Evolutionary conservation across 2,888 invertebrate genomes (phyloP).

Genomic region (Epicampocera succincta): DNA sequence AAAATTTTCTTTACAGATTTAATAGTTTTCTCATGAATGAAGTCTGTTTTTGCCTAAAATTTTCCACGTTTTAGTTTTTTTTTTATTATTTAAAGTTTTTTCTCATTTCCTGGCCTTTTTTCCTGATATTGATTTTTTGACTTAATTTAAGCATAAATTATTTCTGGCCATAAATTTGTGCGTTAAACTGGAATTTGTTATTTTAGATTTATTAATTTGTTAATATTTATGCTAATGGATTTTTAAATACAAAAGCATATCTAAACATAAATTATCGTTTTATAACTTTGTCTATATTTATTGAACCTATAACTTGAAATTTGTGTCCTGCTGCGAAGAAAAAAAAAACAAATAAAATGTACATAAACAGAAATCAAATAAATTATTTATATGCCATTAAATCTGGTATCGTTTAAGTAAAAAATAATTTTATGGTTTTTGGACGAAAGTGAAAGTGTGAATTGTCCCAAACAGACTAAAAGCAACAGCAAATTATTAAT

Average conservation of each 20-base stretch:
- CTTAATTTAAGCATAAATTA: slow-evolving; percentile 34
- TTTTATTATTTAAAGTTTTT: too few species aligned
- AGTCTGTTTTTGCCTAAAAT: too few species aligned
- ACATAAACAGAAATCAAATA: slow-evolving; percentile 31
- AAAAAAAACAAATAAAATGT: neutral
- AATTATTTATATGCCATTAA: slow-evolving; percentile 44
- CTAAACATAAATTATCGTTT: slow-evolving; percentile 55
- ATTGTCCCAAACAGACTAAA: neutral
- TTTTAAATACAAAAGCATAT: slow-evolving; percentile 37
- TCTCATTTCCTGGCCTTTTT: too few species aligned
- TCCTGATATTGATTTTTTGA: slow-evolving; percentile 25
- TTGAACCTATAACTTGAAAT: slow-evolving; percentile 29
- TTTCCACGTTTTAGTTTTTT: too few species aligned
- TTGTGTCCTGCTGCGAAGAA: neutral
- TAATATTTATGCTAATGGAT: slow-evolving; percentile 56
- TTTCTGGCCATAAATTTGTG: slow-evolving; percentile 41
- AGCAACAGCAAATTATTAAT: too few species aligned
- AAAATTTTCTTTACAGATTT: too few species aligned
- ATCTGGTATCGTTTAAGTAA: neutral
- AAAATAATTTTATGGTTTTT: neutral
- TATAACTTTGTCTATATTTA: slow-evolving; percentile 29
- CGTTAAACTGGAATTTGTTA: slow-evolving; percentile 40
- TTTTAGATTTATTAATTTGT: slow-evolving; percentile 59
- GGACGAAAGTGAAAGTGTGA: neutral
- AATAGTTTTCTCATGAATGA: too few species aligned